A percentile compares a stretch with the other conserved stretches of the same genome.
phyloP scores from a whole-genome alignment of 1,140 invertebrate genomes.

The Cotesia glomerata region DNA sequence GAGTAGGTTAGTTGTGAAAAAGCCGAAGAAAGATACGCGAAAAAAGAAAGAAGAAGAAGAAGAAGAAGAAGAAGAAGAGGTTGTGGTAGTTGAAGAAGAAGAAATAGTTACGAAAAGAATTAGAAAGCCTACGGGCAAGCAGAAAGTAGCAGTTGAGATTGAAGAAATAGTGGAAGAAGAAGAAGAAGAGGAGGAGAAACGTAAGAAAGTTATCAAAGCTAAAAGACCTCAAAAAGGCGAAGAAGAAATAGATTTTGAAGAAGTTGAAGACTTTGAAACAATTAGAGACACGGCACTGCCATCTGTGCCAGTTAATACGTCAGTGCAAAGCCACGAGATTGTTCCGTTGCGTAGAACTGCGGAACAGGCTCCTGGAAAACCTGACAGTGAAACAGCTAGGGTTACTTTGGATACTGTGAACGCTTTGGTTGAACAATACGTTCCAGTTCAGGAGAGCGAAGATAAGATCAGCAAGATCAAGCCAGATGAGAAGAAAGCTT shows the following conservation, averaged over 20 bases:
- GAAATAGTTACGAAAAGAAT: slow-evolving; percentile 37
- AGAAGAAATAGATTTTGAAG: slow-evolving; percentile 55
- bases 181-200: slow-evolving; percentile 31
- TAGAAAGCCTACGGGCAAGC: slow-evolving; percentile 48
- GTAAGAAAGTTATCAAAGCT: slow-evolving; percentile 34
- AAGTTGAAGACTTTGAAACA: slow-evolving; percentile 58
- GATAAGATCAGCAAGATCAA: slow-evolving; percentile 53
- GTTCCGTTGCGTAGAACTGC: slow-evolving; percentile 60
- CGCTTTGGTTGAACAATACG: slow-evolving; percentile 63
- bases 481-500: slow-evolving; percentile 57
- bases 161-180: slow-evolving; percentile 38
- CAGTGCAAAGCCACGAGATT: slow-evolving; percentile 64
- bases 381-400: slow-evolving; percentile 61
- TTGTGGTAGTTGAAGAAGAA: slow-evolving; percentile 34
- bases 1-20: slow-evolving; percentile 51
- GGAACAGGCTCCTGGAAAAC: slow-evolving; percentile 62
- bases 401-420: slow-evolving; percentile 65
- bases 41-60: slow-evolving; percentile 10
- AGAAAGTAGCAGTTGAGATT: slow-evolving; percentile 28
- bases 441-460: slow-evolving; percentile 67
- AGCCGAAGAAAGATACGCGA: slow-evolving; percentile 19
- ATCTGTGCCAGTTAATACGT: slow-evolving; percentile 49
- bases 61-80: slow-evolving; percentile 19
- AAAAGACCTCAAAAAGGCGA: slow-evolving; percentile 44
- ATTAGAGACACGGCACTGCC: slow-evolving; percentile 40